These are phyloP conservation scores for Tinamus major DNA, from an alignment of 2,797 vertebrate species.

Conservation along the genomic window DNA sequence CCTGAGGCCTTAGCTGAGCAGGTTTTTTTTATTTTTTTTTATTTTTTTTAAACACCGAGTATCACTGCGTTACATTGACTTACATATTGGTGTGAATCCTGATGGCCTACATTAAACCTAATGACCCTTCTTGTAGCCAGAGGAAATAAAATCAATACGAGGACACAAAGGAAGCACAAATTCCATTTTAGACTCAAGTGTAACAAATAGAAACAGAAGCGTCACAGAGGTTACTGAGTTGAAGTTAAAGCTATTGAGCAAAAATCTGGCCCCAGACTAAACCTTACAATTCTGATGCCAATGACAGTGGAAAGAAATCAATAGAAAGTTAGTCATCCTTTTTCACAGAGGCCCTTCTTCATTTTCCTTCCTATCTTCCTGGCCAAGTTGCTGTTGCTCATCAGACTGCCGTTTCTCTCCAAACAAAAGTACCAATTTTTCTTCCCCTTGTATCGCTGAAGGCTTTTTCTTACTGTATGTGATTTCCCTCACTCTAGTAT, in stretches of 20 bases:
- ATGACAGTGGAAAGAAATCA: constrained; percentile 56
- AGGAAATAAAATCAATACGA: constrained; percentile 32
- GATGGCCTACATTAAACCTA: constrained; percentile 3
- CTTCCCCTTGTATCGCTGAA: background rate
- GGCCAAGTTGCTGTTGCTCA: constrained; percentile 30
- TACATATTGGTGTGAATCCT: background rate
- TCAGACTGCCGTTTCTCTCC: background rate
- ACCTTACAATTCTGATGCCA: constrained; percentile 8
- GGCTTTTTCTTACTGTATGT: background rate
- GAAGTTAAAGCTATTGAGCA: constrained; percentile 10
- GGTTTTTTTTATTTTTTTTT: too few species aligned
- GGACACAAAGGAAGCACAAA: constrained; percentile 15
- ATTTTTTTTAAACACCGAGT: background rate
- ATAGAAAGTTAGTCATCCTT: constrained; percentile 47
- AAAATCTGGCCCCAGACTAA: constrained; percentile 16
- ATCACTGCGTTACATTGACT: background rate
- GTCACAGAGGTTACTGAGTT: background rate
- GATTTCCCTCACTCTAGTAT: background rate
- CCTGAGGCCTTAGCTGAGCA: background rate
- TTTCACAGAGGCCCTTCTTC: constrained; percentile 33
- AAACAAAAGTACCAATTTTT: constrained; percentile 13
- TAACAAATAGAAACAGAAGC: constrained; percentile 41
- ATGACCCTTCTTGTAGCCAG: background rate
- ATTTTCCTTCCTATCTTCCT: background rate
- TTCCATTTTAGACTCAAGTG: constrained; percentile 2